Base-by-base conservation (phyloP, 2,113 vertebrate species). In the Hymenochirus boettgeri region DNA sequence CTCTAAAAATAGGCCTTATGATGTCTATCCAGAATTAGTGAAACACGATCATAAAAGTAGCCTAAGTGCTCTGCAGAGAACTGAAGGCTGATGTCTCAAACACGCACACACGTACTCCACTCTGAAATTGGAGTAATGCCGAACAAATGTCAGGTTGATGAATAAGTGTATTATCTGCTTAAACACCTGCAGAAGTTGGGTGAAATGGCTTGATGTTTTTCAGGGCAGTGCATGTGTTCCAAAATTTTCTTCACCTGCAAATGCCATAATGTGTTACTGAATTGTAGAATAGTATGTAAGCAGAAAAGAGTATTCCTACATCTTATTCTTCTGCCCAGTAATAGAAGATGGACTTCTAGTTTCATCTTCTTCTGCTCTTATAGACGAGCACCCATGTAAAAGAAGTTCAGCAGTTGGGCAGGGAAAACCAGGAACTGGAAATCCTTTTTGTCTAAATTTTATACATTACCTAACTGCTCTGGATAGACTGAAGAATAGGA, bases 1-100 rank as follows among this genome's bases (percentile, higher is more conserved):
- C 13, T 60, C 75, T 81, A 75, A 77, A 76, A 76, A 82, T 78
- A 84, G 45, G 42, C 18, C 2, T 39, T 23, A 22, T 11, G 7
- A 13, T 61, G 33, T 71, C 35, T 26, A 61, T 72, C 48, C 74
- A 60, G 35, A 27, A 51, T 6, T 50, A 39, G 27, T 21, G 37
- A 61, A 54, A 74, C 35, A 26, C 39, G 45, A 71, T 3, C 67
- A 21, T 57, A 29, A 62, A 57, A 21, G 73, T 47, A 35, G 50
- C 45, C 23, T 42, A 45, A 54, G 58, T 57, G 27, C 8, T 33
- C 24, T 37, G 18, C 22, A 64, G 47, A 2, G 50, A 26, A 45
- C 27, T 1, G 0, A 37, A 7, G 18, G 15, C 12, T 24, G 35
- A 19, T 29, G 2, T 25, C 59, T 54, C 51, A 23, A 23, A 11